Conservation (phyloP, 2,888 invertebrate species). For the Hedya salicella region DNA sequence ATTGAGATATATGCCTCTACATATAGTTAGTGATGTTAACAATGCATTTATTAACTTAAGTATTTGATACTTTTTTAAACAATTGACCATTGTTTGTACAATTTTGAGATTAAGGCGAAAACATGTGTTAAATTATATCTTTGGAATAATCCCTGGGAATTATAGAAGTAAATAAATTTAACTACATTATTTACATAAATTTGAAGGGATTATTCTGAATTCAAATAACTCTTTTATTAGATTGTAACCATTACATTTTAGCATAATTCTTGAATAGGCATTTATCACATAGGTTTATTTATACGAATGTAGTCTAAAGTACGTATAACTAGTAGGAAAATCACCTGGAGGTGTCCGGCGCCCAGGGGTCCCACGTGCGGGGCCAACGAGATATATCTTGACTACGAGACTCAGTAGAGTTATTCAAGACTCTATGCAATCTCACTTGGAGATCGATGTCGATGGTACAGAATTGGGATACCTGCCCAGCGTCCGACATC, state of each 20-base stretch:
- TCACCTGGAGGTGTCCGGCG: constrained; percentile 1
- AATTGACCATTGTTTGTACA: constrained; percentile 67
- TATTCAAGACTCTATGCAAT: too few relatives aligned
- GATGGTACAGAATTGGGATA: not conserved
- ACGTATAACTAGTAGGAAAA: constrained; percentile 17
- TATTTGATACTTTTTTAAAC: constrained; percentile 47
- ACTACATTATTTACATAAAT: constrained; percentile 27
- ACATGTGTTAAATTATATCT: constrained; percentile 53
- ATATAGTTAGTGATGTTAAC: constrained; percentile 57
- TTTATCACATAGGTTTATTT: constrained; percentile 28
- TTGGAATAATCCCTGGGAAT: constrained; percentile 77
- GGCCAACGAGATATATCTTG: not conserved
- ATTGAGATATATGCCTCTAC: constrained; percentile 49
- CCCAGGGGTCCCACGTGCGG: not conserved
- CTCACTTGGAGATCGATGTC: not conserved
- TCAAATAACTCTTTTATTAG: constrained; percentile 42
- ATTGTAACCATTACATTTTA: constrained; percentile 27
- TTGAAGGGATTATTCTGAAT: constrained; percentile 81
- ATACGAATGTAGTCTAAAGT: constrained; percentile 32
- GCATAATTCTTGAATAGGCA: constrained; percentile 28
- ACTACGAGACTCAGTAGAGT: not conserved
- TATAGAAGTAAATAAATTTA: constrained; percentile 44
- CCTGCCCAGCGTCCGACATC: not conserved
- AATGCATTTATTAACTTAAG: constrained; percentile 70
- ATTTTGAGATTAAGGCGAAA: constrained; percentile 62